phyloP scores from a whole-genome alignment of 2,797 vertebrate genomes.

The Thripadectes ignobilis region DNA sequence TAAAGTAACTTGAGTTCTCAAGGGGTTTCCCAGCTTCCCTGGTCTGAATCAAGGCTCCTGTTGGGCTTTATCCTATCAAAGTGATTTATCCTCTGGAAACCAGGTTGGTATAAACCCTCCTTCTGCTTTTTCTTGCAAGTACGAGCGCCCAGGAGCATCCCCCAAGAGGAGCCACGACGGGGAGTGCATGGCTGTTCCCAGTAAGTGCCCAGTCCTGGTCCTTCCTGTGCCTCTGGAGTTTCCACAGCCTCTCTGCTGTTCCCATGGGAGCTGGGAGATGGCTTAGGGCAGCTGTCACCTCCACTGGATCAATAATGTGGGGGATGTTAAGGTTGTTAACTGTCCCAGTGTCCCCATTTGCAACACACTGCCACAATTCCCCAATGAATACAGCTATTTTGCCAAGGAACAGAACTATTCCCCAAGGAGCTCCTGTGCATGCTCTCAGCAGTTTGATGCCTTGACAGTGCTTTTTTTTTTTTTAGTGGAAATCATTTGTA shows the following conservation, averaged over 20 bases:
- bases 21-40: neutral
- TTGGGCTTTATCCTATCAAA: accelerated
- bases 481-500: neutral
- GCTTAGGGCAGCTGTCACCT: neutral
- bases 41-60: neutral
- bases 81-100: neutral
- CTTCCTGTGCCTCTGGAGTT: neutral
- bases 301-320: neutral
- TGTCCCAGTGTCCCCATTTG: neutral
- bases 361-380: accelerated
- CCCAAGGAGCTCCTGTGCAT: neutral
- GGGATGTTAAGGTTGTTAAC: neutral
- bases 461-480: neutral
- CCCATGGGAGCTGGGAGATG: neutral
- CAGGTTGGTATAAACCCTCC: neutral
- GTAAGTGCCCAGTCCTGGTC: constrained; percentile 68
- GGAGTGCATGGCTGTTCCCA: constrained; percentile 81
- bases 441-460: neutral
- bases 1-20: neutral
- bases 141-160: constrained; percentile 89
- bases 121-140: constrained; percentile 75
- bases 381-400: neutral
- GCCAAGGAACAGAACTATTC: neutral
- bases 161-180: constrained; percentile 93
- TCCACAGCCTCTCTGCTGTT: neutral